A percentile compares a stretch with the other conserved stretches of the same genome.
Evolutionary conservation across 1,140 invertebrate genomes (phyloP).

Genomic region (Drosophila truncata): DNA sequence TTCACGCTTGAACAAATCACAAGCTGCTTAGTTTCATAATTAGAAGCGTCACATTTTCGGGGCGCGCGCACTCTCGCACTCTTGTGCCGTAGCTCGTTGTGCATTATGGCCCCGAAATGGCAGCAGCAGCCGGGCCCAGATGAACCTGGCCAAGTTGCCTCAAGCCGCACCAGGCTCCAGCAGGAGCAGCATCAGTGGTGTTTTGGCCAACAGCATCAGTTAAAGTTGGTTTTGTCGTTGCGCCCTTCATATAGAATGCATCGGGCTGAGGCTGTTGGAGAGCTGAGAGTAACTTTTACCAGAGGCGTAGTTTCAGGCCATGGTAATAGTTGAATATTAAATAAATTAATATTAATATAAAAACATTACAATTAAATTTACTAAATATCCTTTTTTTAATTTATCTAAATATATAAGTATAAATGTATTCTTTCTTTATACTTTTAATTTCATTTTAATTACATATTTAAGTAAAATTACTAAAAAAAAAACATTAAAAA

Average conservation of each 20-base stretch:
- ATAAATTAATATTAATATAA: not conserved
- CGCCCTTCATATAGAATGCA: conserved; percentile 33
- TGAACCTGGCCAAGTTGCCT: conserved; percentile 43
- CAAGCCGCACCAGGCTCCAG: conserved; percentile 16
- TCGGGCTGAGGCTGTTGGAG: conserved; percentile 20
- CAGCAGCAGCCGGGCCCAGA: conserved; percentile 40
- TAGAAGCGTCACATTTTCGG: conserved; percentile 82
- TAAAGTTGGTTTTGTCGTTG: conserved; percentile 25
- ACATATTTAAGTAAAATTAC: too few relatives aligned
- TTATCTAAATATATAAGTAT: too few relatives aligned
- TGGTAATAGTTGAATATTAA: not conserved
- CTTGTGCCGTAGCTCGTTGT: conserved; percentile 68
- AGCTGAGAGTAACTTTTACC: conserved; percentile 20
- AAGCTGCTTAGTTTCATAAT: conserved; percentile 84
- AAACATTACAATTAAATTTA: not conserved
- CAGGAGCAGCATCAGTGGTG: conserved; percentile 18
- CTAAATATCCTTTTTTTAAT: not conserved
- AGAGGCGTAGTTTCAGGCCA: not conserved
- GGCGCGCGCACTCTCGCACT: conserved; percentile 52
- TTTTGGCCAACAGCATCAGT: conserved; percentile 35
- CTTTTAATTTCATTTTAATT: too few relatives aligned
- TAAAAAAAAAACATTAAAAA: too few relatives aligned
- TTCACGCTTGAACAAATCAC: conserved; percentile 84
- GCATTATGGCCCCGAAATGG: conserved; percentile 70
- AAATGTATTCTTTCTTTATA: too few relatives aligned